Conservation (phyloP, 2,888 invertebrate genomes). For the Venusia cambrica region DNA sequence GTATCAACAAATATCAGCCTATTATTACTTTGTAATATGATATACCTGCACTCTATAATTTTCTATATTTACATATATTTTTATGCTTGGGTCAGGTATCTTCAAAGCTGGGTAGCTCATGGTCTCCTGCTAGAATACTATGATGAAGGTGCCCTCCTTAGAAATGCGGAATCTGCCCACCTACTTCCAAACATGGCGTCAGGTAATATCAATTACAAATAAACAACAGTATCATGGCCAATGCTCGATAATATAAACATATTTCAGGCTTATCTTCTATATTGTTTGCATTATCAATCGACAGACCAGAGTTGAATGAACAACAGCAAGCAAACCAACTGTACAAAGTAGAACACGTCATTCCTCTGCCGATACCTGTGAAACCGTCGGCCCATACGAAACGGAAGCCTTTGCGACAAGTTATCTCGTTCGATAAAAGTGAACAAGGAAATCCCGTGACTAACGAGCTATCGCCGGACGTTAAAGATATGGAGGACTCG, state of each 20-base stretch:
- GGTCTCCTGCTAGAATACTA: conserved; percentile 86
- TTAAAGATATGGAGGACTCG: conserved; percentile 40
- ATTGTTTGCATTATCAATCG: conserved; percentile 95
- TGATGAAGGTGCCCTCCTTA: conserved; percentile 91
- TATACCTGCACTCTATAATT: too few relatives aligned
- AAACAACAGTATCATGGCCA: conserved; percentile 19
- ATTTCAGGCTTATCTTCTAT: conserved; percentile 90
- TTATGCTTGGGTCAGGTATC: conserved; percentile 76
- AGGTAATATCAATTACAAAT: conserved; percentile 72
- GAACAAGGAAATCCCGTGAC: conserved; percentile 44
- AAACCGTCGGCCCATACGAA: conserved; percentile 62
- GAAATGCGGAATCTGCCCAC: conserved; percentile 89
- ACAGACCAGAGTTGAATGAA: conserved; percentile 90
- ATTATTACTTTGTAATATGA: too few relatives aligned
- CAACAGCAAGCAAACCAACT: conserved; percentile 70
- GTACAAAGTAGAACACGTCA: conserved; percentile 84
- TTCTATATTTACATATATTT: too few relatives aligned
- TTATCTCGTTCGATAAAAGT: conserved; percentile 74
- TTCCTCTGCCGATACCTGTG: conserved; percentile 84
- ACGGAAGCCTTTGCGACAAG: conserved; percentile 69
- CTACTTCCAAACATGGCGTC: conserved; percentile 92
- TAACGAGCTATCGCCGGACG: conserved; percentile 37
- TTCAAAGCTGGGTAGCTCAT: conserved; percentile 87
- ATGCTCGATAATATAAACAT: conserved; percentile 25
- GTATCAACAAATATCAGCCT: too few relatives aligned